These are phyloP conservation scores for Gymnopithys bicolor DNA, from an alignment of 2,797 vertebrate genomes.

Conservation along the genomic window DNA sequence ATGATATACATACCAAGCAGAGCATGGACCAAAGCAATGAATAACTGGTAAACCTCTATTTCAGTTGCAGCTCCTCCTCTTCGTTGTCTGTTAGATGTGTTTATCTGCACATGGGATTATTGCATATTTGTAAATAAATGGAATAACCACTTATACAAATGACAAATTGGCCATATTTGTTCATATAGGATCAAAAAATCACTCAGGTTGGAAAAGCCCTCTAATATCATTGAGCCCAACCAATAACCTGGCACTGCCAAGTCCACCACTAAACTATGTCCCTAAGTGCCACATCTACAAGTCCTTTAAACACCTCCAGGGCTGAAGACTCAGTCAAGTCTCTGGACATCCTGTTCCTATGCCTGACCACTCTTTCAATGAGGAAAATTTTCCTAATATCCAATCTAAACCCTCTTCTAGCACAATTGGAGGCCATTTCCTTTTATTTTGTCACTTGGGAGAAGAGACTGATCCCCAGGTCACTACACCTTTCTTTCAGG, in stretches of 20 bases:
- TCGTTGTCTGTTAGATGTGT: not conserved
- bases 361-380: not conserved
- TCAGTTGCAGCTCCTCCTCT: not conserved
- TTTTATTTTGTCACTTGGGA: not conserved
- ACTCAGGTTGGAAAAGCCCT: not conserved
- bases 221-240: not conserved
- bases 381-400: not conserved
- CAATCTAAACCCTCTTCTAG: not conserved
- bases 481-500: not conserved
- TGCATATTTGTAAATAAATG: not conserved
- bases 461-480: not conserved
- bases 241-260: not conserved
- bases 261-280: not conserved
- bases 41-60: not conserved
- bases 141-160: not conserved
- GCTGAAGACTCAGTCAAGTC: not conserved
- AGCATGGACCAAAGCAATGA: not conserved
- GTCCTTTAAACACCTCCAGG: not conserved
- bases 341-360: not conserved
- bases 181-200: not conserved
- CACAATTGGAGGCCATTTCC: not conserved
- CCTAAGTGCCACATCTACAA: not conserved
- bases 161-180: not conserved
- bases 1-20: not conserved
- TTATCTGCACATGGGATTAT: not conserved